These are phyloP conservation scores for Echiichthys vipera DNA, from an alignment of 2,797 vertebrate species.

Conservation along the genomic window DNA sequence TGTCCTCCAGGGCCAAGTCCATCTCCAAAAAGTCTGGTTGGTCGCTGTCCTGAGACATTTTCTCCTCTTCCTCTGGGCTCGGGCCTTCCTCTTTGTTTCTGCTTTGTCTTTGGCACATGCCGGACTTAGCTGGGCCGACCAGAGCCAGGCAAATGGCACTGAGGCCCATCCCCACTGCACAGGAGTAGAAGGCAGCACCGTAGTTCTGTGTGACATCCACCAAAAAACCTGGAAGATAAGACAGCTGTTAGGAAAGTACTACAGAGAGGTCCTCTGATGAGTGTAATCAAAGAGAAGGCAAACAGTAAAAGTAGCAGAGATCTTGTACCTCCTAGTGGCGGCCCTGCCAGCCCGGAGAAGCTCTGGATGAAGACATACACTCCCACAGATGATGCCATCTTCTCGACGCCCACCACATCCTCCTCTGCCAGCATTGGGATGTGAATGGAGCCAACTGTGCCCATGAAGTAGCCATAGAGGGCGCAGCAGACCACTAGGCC, in stretches of 20 bases:
- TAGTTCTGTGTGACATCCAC: conserved; percentile 92
- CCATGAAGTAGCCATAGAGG: conserved; percentile 92
- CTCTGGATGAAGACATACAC: conserved; percentile 96
- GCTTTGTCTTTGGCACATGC: conserved; percentile 14
- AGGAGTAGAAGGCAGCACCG: conserved; percentile 94
- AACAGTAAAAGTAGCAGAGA: background rate
- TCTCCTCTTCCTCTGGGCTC: conserved; percentile 28
- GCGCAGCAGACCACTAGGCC: conserved; percentile 90
- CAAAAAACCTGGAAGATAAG: conserved; percentile 84
- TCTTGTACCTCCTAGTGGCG: conserved; percentile 92
- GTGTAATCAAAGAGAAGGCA: background rate
- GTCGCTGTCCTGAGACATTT: conserved; percentile 37
- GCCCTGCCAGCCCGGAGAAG: conserved; percentile 93
- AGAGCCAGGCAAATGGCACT: conserved; percentile 89
- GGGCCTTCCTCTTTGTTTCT: background rate
- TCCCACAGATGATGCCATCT: conserved; percentile 92
- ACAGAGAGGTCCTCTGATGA: background rate
- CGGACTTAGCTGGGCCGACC: conserved; percentile 86
- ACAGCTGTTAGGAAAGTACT: conserved; percentile 21
- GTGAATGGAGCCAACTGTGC: conserved; percentile 91
- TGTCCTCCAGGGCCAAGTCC: conserved; percentile 53
- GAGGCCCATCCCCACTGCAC: conserved; percentile 88
- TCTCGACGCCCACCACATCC: conserved; percentile 91
- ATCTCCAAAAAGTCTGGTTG: conserved; percentile 75
- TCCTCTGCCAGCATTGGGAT: conserved; percentile 96